Percentiles rank a stretch among this genome's conserved stretches.
These are phyloP conservation scores for Lycocerus yunnanus DNA, from an alignment of 2,888 invertebrate species.

Conservation along the genomic window DNA sequence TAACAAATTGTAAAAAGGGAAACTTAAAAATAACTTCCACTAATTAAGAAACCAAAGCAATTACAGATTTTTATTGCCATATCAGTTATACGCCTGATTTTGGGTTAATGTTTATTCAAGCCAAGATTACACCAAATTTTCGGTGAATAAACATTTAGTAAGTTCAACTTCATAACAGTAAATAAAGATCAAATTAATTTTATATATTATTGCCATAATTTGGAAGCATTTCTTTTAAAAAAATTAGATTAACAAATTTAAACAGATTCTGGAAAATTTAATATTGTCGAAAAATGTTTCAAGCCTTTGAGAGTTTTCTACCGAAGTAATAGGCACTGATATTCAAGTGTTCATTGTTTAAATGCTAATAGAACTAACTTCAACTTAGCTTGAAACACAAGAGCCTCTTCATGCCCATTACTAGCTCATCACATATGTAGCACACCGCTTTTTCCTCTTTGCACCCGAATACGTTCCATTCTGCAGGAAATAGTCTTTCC, in stretches of 20 bases:
- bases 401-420: constrained; percentile 15
- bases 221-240: not conserved
- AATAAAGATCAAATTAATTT: not conserved
- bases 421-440: constrained; percentile 28
- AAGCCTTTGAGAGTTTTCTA: not conserved
- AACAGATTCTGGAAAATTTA: not conserved
- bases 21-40: not conserved
- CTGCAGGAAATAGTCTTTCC: constrained; percentile 30
- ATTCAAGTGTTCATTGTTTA: not conserved
- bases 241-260: not conserved
- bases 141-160: not conserved
- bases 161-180: not conserved
- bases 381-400: constrained; percentile 7
- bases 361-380: not conserved
- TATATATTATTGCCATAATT: not conserved
- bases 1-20: not conserved
- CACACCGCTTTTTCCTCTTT: constrained; percentile 21
- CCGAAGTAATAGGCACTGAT: not conserved
- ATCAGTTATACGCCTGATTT: not conserved
- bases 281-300: not conserved
- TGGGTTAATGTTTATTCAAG: not conserved
- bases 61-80: not conserved
- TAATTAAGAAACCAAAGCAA: not conserved
- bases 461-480: constrained; percentile 28
- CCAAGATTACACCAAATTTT: not conserved